Evolutionary conservation across 2,113 vertebrate genomes (phyloP), one percentile per base, ranked within the genome.

Genomic region (Rhagologus leucostigma): DNA sequence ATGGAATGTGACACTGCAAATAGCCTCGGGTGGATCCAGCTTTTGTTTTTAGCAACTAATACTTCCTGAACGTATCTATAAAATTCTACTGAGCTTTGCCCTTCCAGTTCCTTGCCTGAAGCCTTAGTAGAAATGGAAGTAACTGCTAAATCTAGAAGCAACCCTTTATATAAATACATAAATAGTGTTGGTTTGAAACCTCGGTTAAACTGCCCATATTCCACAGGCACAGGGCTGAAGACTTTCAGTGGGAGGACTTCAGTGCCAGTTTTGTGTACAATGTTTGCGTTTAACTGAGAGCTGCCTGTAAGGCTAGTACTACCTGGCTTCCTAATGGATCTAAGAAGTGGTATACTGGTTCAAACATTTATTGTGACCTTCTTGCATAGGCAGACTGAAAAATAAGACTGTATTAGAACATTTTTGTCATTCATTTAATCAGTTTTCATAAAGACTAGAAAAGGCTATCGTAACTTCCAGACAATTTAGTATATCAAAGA

Each of bases 1-100:
- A 32, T 69, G 91, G 93, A 95, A 97, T 95, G 89, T 16, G 52
- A 42, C 87, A 74, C 89, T 93, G 91, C 85, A 96, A 97, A 96
- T 92, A 92, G 94, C 95, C 69, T 87, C 11, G 44, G 90, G 92
- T 80, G 91, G 85, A 88, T 96, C 93, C 81, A 85, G 84, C 74
- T 95, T 93, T 90, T 95, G 94, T 96, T 97, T 97, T 93, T 83
- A 92, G 53, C 81, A 78, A 32, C 87, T 79, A 60, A 60, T 46
- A 89, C 92, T 95, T 97, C 96, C 95, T 94, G 84, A 27, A 81
- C 2, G 0, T 15, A 67, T 84, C 71, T 95, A 29, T 84, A 82
- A 77, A 95, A n/a, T 24, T 67, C 50, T 67, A 49, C 63, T 73
- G 87, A 88, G 84, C 82, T 97, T 97, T 92, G 93, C 80, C 92